These are phyloP conservation scores for Epizoanthus scotinus DNA, from an alignment of 92 coral and sea anemone genomes.

Conservation along the genomic window DNA sequence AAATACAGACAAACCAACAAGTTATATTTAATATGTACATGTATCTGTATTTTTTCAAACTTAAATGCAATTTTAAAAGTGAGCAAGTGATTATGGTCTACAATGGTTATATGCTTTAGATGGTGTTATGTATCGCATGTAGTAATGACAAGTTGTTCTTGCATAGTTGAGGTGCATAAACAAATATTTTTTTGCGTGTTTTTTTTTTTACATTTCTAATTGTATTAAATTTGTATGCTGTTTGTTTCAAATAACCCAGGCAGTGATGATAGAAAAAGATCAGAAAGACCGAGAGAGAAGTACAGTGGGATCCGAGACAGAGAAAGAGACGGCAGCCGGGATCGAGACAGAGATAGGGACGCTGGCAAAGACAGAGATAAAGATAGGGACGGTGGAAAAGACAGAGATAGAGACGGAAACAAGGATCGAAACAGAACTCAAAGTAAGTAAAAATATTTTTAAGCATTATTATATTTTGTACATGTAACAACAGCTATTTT, in stretches of 20 bases:
- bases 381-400: slow-evolving; percentile 19
- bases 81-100: too few relatives aligned
- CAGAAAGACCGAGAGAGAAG: slow-evolving; percentile 37
- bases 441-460: slow-evolving; percentile 2
- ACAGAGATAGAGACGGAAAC: neutral
- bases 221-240: neutral
- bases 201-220: too few relatives aligned
- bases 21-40: too few relatives aligned
- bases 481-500: neutral
- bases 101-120: too few relatives aligned
- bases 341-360: slow-evolving; percentile 34
- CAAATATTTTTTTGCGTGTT: too few relatives aligned
- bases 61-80: too few relatives aligned
- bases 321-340: slow-evolving; percentile 29
- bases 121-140: too few relatives aligned
- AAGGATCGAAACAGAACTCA: slow-evolving; percentile 2
- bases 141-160: too few relatives aligned
- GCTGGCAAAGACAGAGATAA: slow-evolving; percentile 22
- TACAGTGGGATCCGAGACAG: slow-evolving; percentile 17
- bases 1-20: too few relatives aligned
- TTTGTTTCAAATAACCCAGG: neutral
- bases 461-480: neutral
- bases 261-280: slow-evolving; percentile 16
- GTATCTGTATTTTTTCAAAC: too few relatives aligned
- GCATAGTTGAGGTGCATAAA: too few relatives aligned